Conservation (phyloP, 2,797 vertebrate genomes). For the Tapera naevia region DNA sequence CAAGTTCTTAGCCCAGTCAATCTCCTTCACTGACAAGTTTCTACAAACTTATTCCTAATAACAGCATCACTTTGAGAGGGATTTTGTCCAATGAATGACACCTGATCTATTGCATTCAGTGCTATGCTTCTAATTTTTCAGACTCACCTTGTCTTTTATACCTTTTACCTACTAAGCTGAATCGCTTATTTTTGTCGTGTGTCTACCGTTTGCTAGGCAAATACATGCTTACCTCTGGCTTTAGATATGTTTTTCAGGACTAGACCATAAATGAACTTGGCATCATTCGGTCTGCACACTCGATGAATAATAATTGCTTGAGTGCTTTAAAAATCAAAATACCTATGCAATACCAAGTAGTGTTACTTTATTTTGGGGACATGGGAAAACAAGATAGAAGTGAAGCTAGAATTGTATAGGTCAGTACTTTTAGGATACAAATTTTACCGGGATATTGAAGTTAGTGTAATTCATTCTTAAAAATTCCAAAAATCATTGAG, state of each 20-base stretch:
- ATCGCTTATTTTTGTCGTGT: not conserved
- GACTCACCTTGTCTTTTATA: not conserved
- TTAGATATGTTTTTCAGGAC: not conserved
- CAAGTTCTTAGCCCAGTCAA: constrained; percentile 26
- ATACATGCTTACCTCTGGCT: not conserved
- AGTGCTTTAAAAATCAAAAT: constrained; percentile 3
- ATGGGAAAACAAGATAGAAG: not conserved
- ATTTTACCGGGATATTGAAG: not conserved
- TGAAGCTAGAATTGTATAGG: not conserved
- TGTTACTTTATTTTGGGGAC: not conserved
- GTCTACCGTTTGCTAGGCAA: not conserved
- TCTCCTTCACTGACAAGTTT: constrained; percentile 47
- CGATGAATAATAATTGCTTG: not conserved
- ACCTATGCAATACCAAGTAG: not conserved
- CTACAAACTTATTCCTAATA: constrained; percentile 44
- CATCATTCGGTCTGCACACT: not conserved
- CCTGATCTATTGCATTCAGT: constrained; percentile 16
- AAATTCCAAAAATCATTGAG: not conserved
- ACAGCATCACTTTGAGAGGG: constrained; percentile 17
- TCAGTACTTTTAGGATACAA: not conserved
- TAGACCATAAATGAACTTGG: not conserved
- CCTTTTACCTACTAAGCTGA: not conserved
- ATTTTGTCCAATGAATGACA: constrained; percentile 23
- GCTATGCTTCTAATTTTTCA: not conserved
- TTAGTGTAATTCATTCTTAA: not conserved